Evolutionary conservation across 2,113 vertebrate genomes (phyloP).

Genomic region (Sprattus sprattus): DNA sequence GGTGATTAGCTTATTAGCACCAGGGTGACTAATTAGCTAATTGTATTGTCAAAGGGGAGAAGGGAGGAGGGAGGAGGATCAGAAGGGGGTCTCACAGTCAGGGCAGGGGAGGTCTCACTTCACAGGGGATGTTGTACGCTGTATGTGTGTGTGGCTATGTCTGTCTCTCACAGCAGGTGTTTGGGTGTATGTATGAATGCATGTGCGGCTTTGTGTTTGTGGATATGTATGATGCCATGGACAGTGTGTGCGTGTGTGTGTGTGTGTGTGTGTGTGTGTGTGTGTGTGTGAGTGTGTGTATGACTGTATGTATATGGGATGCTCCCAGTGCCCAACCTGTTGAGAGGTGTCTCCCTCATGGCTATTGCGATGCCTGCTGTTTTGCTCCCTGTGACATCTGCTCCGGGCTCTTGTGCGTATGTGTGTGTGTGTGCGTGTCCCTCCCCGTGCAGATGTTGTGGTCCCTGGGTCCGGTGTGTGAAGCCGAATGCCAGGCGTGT

Average conservation of each 20-base stretch:
- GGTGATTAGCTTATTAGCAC: constrained; percentile 74
- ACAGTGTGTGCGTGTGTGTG: constrained; percentile 19
- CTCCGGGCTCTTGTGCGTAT: constrained; percentile 69
- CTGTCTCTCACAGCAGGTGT: background rate
- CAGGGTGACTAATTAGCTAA: constrained; percentile 75
- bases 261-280: constrained; percentile 44
- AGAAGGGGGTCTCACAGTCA: constrained; percentile 41
- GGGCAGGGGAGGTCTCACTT: constrained; percentile 42
- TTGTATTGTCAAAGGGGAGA: constrained; percentile 70
- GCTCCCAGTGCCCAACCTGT: constrained; percentile 54
- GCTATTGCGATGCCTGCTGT: constrained; percentile 67
- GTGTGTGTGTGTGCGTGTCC: constrained; percentile 47
- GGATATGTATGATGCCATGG: background rate
- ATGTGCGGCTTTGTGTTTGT: background rate
- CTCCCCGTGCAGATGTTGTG: constrained; percentile 90
- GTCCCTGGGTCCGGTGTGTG: constrained; percentile 83
- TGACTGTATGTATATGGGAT: constrained; percentile 36
- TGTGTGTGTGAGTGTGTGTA: constrained; percentile 30
- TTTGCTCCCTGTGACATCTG: constrained; percentile 90
- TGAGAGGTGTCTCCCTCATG: constrained; percentile 39
- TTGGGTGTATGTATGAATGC: background rate
- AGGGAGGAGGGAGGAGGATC: constrained; percentile 40
- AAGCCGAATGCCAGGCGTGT: constrained; percentile 81
- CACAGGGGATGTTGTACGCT: background rate
- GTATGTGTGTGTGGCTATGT: background rate